Conservation (phyloP, 2,113 vertebrate genomes). For the Macquaria ambigua region DNA sequence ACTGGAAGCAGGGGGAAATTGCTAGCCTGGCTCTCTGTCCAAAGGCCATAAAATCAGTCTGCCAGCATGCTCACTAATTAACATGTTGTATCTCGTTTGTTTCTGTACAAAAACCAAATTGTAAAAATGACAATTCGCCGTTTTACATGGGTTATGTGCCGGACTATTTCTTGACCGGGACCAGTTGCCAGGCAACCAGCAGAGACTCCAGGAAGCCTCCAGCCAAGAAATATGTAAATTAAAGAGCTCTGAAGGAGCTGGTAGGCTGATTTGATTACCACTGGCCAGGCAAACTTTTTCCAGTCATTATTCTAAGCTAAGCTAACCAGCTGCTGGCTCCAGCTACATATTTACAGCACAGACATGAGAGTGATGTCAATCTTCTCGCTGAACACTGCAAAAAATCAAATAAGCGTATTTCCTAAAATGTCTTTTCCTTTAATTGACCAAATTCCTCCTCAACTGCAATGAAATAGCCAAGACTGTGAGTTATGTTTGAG, state of each 20-base stretch:
- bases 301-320: neutral
- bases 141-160: neutral
- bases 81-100: neutral
- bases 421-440: neutral
- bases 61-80: neutral
- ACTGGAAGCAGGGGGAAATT: neutral
- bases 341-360: neutral
- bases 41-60: neutral
- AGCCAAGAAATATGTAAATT: neutral
- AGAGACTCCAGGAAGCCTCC: neutral
- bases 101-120: neutral
- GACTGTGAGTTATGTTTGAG: neutral
- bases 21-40: neutral
- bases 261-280: neutral
- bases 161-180: neutral
- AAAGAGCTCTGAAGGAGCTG: neutral
- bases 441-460: neutral
- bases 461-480: neutral
- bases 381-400: neutral
- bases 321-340: neutral
- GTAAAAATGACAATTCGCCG: neutral
- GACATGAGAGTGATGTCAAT: neutral
- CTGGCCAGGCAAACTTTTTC: neutral
- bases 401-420: neutral
- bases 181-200: conserved; percentile 8